Percentiles rank a stretch among this genome's conserved stretches.
Conservation (phyloP, 2,797 vertebrate species). For the Serranus cabrilla region DNA sequence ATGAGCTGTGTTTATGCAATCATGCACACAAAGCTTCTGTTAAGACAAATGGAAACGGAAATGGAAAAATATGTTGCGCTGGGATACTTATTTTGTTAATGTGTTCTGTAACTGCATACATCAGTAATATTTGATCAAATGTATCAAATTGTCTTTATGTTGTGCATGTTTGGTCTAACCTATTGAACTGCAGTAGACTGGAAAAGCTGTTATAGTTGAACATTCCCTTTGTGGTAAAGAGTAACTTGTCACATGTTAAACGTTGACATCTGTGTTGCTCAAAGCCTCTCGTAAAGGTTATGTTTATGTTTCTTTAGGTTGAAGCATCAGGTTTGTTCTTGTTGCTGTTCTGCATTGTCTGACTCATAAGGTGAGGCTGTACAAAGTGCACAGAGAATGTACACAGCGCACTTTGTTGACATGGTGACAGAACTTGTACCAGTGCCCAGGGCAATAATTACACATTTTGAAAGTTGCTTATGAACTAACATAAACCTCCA, state of each 20-base stretch:
- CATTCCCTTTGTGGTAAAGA: not conserved
- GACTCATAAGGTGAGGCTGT: slow-evolving; percentile 25
- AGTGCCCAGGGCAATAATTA: slow-evolving; percentile 27
- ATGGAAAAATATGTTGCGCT: not conserved
- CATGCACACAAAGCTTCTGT: not conserved
- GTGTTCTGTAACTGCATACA: not conserved
- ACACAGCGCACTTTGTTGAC: slow-evolving; percentile 40
- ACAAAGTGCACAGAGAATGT: slow-evolving; percentile 45
- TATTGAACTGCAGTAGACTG: not conserved
- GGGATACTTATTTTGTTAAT: not conserved
- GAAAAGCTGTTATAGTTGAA: not conserved
- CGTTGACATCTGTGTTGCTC: slow-evolving; percentile 2
- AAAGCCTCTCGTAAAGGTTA: slow-evolving; percentile 2
- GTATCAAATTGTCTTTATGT: not conserved
- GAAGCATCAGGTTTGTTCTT: slow-evolving; percentile 11
- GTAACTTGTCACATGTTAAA: slow-evolving; percentile 4
- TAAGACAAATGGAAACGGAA: not conserved
- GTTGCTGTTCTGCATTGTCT: slow-evolving; percentile 9
- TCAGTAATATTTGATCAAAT: not conserved
- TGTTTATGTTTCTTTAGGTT: slow-evolving; percentile 17
- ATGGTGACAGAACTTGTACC: slow-evolving; percentile 23
- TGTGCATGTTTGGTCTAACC: not conserved
- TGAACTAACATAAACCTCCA: slow-evolving; percentile 14
- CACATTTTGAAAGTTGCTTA: slow-evolving; percentile 23
- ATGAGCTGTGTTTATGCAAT: not conserved